A percentile compares a stretch with the other conserved stretches of the same genome.
phyloP scores from a whole-genome alignment of 1,140 invertebrate genomes.

The Melipona quadrifasciata region DNA sequence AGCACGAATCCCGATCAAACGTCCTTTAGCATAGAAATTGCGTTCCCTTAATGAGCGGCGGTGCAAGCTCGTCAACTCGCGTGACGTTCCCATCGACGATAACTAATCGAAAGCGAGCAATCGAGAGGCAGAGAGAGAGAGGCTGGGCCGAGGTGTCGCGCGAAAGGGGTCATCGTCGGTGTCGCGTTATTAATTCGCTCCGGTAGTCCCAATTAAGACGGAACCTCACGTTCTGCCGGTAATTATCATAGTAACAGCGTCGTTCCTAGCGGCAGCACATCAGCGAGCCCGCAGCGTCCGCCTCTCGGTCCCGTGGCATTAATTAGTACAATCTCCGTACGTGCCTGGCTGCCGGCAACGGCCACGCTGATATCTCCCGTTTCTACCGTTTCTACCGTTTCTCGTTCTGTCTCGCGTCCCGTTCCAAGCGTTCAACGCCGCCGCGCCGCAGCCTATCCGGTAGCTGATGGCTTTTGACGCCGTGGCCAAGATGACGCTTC shows the following conservation, averaged over 20 bases:
- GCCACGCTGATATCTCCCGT: slow-evolving; percentile 38
- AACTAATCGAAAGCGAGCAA: background rate
- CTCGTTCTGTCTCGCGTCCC: slow-evolving; percentile 19
- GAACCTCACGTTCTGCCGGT: slow-evolving; percentile 69
- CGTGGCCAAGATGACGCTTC: background rate
- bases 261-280: slow-evolving; percentile 67
- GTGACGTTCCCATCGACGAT: slow-evolving; percentile 3
- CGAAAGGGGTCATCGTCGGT: slow-evolving; percentile 48
- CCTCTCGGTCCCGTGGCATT: slow-evolving; percentile 65
- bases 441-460: background rate
- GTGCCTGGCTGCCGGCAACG: slow-evolving; percentile 56
- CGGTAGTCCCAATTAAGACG: slow-evolving; percentile 69
- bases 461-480: slow-evolving; percentile 1
- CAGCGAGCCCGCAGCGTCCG: slow-evolving; percentile 59
- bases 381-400: slow-evolving; percentile 39
- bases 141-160: slow-evolving; percentile 27
- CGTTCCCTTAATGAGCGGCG: slow-evolving; percentile 8
- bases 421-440: background rate
- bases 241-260: slow-evolving; percentile 74
- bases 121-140: too few relatives aligned
- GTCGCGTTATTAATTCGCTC: slow-evolving; percentile 61
- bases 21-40: slow-evolving; percentile 17
- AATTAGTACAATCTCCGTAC: slow-evolving; percentile 72
- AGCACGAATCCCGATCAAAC: background rate
- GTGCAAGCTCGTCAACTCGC: background rate